Evolutionary conservation across 2,797 vertebrate genomes (phyloP).

Genomic region (Sebastes vulpes): DNA sequence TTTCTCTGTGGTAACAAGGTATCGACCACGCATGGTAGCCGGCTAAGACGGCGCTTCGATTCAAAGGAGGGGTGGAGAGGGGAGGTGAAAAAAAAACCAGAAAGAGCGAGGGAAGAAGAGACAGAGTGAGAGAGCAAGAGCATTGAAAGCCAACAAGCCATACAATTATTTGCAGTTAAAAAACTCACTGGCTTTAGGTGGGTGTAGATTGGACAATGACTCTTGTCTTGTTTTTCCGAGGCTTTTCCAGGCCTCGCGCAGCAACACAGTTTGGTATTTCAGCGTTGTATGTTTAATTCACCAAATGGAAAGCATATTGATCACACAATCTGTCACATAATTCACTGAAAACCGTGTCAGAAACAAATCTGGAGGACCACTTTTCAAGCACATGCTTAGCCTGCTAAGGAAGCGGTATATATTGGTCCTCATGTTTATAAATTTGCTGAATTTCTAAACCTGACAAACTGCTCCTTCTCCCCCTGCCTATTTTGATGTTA

Average conservation of each 20-base stretch:
- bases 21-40: conserved; percentile 83
- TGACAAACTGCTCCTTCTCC: conserved; percentile 12
- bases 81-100: neutral
- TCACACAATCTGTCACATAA: conserved; percentile 59
- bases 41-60: conserved; percentile 78
- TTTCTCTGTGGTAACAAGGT: conserved; percentile 89
- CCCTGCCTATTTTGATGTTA: neutral
- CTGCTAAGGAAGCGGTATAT: conserved; percentile 24
- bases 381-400: conserved; percentile 42
- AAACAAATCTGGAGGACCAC: conserved; percentile 54
- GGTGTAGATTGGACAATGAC: conserved; percentile 50
- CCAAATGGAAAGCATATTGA: conserved; percentile 69
- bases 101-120: conserved; percentile 32
- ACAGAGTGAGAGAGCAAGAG: conserved; percentile 37
- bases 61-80: conserved; percentile 72
- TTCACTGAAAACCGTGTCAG: conserved; percentile 52
- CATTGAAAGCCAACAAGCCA: conserved; percentile 63
- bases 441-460: conserved; percentile 17
- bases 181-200: conserved; percentile 37
- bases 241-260: conserved; percentile 12
- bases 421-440: conserved; percentile 9
- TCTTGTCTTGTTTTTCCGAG: conserved; percentile 38
- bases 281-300: conserved; percentile 46
- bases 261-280: conserved; percentile 34
- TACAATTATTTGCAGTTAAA: conserved; percentile 67